These are phyloP conservation scores for Serrognathus titanus DNA, from an alignment of 2,888 invertebrate species.

Conservation along the genomic window DNA sequence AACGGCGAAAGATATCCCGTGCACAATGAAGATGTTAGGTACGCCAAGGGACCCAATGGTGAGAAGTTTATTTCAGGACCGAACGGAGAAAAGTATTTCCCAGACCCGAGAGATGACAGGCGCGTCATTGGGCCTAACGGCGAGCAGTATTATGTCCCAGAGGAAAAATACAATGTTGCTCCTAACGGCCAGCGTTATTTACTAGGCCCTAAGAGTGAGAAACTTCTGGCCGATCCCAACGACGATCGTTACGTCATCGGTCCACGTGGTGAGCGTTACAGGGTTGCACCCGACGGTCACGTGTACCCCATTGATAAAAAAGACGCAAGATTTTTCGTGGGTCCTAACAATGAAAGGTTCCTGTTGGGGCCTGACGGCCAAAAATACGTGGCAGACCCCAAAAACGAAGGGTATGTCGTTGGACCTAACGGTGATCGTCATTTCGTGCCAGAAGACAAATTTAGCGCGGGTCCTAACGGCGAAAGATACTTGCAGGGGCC, in stretches of 20 bases:
- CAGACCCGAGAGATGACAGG: slow-evolving; percentile 12
- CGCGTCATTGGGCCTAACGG: slow-evolving; percentile 11
- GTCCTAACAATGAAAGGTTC: slow-evolving; percentile 2
- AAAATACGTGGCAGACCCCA: slow-evolving; percentile 8
- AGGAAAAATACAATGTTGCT: slow-evolving; percentile 11
- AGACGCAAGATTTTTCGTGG: slow-evolving; percentile 12
- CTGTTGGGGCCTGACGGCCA: slow-evolving; percentile 9
- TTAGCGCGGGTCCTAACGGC: slow-evolving; percentile 5
- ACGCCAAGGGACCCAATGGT: slow-evolving; percentile 11
- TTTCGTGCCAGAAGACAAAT: slow-evolving; percentile 11
- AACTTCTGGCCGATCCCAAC: slow-evolving; percentile 8
- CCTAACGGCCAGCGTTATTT: slow-evolving; percentile 10
- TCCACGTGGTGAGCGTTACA: slow-evolving; percentile 8
- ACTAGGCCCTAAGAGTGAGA: slow-evolving; percentile 6
- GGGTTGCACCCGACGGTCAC: slow-evolving; percentile 9
- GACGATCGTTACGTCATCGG: slow-evolving; percentile 14
- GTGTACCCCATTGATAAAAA: slow-evolving; percentile 8
- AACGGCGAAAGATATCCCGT: slow-evolving; percentile 10
- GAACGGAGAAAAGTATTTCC: slow-evolving; percentile 7
- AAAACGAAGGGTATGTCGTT: slow-evolving; percentile 3
- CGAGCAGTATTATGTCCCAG: slow-evolving; percentile 9
- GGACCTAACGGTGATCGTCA: slow-evolving; percentile 13
- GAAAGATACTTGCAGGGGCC: slow-evolving; percentile 12
- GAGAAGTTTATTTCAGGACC: slow-evolving; percentile 11
- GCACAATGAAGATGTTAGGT: slow-evolving; percentile 14